These are phyloP conservation scores for Apis dorsata DNA, from an alignment of 1,140 invertebrate genomes.

Conservation along the genomic window DNA sequence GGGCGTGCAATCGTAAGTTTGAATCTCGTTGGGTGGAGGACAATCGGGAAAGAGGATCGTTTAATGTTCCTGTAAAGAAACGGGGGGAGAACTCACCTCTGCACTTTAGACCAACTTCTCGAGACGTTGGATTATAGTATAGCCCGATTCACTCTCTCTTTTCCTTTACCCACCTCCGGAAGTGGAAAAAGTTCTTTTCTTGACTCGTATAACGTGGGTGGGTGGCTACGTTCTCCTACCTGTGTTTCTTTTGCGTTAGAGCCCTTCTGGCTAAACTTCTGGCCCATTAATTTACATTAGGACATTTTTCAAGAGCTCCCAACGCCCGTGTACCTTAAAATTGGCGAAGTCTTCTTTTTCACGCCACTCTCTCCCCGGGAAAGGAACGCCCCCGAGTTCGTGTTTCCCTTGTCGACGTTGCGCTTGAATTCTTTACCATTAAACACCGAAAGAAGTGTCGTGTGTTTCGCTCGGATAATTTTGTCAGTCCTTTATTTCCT, in stretches of 20 bases:
- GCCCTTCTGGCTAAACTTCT: conserved; percentile 68
- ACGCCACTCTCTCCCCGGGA: conserved; percentile 7
- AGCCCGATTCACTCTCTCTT: conserved; percentile 30
- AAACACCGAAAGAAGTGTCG: conserved; percentile 43
- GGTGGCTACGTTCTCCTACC: conserved; percentile 39
- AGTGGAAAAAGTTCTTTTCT: conserved; percentile 51
- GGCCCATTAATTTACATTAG: conserved; percentile 74
- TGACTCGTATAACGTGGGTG: conserved; percentile 44
- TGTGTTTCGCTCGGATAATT: conserved; percentile 13
- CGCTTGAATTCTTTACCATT: conserved; percentile 61
- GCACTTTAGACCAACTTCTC: conserved; percentile 62
- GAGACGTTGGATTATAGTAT: conserved; percentile 65
- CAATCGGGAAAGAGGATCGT: conserved; percentile 62
- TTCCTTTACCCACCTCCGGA: neutral
- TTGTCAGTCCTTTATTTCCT: neutral
- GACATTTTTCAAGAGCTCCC: conserved; percentile 71
- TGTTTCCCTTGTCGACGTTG: conserved; percentile 49
- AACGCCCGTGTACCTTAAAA: conserved; percentile 60
- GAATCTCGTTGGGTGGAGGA: conserved; percentile 4
- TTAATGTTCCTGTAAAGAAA: conserved; percentile 62
- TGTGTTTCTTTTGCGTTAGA: conserved; percentile 63
- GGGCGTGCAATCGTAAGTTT: conserved; percentile 16
- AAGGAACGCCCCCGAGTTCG: conserved; percentile 41
- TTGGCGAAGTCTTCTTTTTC: conserved; percentile 64
- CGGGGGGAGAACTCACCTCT: conserved; percentile 32